Evolutionary conservation across 2,113 vertebrate species (phyloP).

Genomic region (Plestiodon gilberti): DNA sequence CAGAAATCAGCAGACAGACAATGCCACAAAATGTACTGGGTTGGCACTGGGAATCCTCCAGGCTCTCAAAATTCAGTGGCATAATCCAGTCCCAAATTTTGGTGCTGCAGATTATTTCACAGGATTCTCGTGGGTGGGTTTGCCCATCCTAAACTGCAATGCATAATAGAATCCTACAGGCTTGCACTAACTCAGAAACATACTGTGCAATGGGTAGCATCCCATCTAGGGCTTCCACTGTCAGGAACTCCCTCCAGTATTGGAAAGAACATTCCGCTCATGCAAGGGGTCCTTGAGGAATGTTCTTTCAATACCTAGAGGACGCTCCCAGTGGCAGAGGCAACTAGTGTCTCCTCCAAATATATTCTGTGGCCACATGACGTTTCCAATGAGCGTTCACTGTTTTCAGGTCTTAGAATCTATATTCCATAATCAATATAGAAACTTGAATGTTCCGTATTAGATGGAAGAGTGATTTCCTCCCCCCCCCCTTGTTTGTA

Average conservation of each 20-base stretch:
- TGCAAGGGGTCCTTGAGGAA: too few species aligned
- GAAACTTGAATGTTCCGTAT: neutral
- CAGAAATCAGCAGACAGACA: too few species aligned
- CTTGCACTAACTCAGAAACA: neutral
- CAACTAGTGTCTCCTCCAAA: neutral
- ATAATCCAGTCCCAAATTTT: neutral
- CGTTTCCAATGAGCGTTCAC: neutral
- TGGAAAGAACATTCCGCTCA: too few species aligned
- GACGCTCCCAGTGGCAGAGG: too few species aligned
- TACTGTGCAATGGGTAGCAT: too few species aligned
- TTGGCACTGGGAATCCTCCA: too few species aligned
- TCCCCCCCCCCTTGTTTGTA: neutral
- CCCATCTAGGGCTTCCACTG: too few species aligned
- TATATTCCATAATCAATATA: neutral
- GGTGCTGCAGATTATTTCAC: neutral
- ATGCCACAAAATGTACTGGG: too few species aligned
- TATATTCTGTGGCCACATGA: neutral
- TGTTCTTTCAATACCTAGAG: too few species aligned
- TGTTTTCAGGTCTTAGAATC: neutral
- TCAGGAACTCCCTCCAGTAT: too few species aligned
- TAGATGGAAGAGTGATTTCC: neutral
- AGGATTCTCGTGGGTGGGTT: too few species aligned
- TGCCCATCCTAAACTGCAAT: neutral
- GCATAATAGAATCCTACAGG: neutral
- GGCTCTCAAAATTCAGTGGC: too few species aligned